Base-by-base conservation (phyloP, 1,140 invertebrate species). In the Achroia grisella region DNA sequence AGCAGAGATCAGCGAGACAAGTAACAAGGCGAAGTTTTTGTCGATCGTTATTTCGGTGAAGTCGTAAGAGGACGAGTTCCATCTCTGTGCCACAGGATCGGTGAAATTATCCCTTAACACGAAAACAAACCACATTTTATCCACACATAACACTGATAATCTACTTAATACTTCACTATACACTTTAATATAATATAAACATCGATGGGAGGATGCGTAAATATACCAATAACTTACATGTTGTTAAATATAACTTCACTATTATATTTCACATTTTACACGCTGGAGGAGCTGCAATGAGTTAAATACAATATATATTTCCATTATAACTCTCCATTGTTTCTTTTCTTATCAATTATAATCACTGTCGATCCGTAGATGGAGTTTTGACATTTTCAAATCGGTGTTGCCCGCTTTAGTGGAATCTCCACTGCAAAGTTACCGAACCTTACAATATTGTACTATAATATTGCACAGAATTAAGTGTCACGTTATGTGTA, bases 11-110 rank as follows among this genome's bases (percentile, higher is more conserved):
- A 97, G 88, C 31, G 94, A 95, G 60, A 93, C 91, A 9, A 97
- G 88, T 48, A 97, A 87, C 87, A 87, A 83, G 33, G 75, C 82
- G 44, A 96, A 95, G 71, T 93, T 94, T 56, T 92, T 91, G 81
- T 96, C 93, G 89, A 94, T 93, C 72, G 91, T 91, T 62, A 94
- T 88, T 65, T 94, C 90, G 51, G 91, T 89, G 45, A 93, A 83
- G 52, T 90, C 89, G 52, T 89, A 86, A 28, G 86, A 70, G 14
- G 88, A 86, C 39, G 75, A 77, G 60, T 89, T 89, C 86, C 87
- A 88, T 78, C 82, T 79, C 48, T 82, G 83, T 44, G 87, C 83
- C 69, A 87, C 81, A 43, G 86, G 86, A 54, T 82, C 77, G 50
- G 76, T 78, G 43, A 80, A 69, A 53, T 87, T 85, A 45, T 66